Conservation (phyloP, 1,140 invertebrate species). For the Mycetomoellerius zeteki region DNA sequence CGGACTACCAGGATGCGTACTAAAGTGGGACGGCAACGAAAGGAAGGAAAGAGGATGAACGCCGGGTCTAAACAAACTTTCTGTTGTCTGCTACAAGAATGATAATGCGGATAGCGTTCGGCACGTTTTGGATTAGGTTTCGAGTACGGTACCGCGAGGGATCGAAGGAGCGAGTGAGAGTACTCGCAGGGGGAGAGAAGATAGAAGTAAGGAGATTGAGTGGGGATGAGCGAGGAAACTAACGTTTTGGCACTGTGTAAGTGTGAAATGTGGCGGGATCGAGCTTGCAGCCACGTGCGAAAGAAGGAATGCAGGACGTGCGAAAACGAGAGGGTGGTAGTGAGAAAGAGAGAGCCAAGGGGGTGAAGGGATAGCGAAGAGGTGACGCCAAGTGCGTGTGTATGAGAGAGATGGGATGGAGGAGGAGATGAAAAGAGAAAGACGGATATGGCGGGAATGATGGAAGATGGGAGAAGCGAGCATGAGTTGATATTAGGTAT, state of each 20-base stretch:
- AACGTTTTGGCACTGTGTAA: conserved; percentile 52
- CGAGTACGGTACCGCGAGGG: conserved; percentile 58
- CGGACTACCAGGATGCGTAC: background rate
- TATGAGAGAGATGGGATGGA: conserved; percentile 8
- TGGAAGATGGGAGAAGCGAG: conserved; percentile 57
- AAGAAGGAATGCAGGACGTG: conserved; percentile 13
- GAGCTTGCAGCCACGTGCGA: conserved; percentile 35
- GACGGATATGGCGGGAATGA: conserved; percentile 13
- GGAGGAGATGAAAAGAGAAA: conserved; percentile 18
- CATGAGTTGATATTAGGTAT: conserved; percentile 83
- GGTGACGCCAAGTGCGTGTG: background rate
- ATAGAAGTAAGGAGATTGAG: background rate
- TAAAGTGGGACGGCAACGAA: conserved; percentile 14
- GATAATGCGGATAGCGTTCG: conserved; percentile 80
- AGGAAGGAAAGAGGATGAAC: conserved; percentile 61
- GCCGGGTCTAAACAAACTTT: conserved; percentile 79
- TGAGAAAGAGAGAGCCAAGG: conserved; percentile 15
- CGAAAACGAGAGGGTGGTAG: background rate
- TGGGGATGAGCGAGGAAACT: conserved; percentile 10
- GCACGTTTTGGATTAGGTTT: conserved; percentile 83
- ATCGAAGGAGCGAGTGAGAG: conserved; percentile 1
- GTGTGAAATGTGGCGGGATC: conserved; percentile 50
- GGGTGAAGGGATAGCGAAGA: background rate
- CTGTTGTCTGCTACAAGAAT: conserved; percentile 82
- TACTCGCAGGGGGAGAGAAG: background rate